These are phyloP conservation scores for Tyrophagus putrescentiae DNA, from an alignment of 1,140 invertebrate species.

Conservation along the genomic window DNA sequence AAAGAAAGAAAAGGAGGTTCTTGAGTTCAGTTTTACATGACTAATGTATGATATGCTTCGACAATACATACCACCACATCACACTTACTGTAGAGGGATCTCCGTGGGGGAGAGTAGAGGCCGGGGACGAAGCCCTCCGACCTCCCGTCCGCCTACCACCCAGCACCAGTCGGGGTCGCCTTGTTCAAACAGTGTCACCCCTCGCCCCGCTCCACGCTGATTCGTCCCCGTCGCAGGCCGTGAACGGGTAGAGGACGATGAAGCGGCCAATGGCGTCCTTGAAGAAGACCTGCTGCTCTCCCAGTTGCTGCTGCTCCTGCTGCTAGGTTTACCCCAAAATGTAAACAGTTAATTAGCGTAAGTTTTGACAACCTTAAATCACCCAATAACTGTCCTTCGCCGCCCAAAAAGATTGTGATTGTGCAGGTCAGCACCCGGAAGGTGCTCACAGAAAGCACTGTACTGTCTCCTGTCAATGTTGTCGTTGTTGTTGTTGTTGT, in stretches of 20 bases:
- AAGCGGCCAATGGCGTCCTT: conserved; percentile 84
- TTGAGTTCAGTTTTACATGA: no score
- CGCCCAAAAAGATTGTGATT: no score
- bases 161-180: conserved; percentile 92
- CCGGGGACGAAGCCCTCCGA: conserved; percentile 89
- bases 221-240: conserved; percentile 84
- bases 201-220: conserved; percentile 78
- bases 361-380: no score
- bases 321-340: neutral
- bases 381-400: no score
- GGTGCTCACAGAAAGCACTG: no score
- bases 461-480: no score
- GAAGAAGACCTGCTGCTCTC: conserved; percentile 65
- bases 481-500: neutral
- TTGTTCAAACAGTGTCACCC: conserved; percentile 78
- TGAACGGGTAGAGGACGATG: conserved; percentile 82
- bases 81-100: conserved; percentile 42
- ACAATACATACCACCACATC: no score
- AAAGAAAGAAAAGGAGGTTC: no score
- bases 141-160: conserved; percentile 76
- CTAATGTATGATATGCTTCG: no score
- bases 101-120: conserved; percentile 79
- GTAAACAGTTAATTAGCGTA: neutral
- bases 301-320: conserved; percentile 27
- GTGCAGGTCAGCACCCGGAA: no score